These are phyloP conservation scores for Lordiphosa clarofinis DNA, from an alignment of 1,140 invertebrate species.

Conservation along the genomic window DNA sequence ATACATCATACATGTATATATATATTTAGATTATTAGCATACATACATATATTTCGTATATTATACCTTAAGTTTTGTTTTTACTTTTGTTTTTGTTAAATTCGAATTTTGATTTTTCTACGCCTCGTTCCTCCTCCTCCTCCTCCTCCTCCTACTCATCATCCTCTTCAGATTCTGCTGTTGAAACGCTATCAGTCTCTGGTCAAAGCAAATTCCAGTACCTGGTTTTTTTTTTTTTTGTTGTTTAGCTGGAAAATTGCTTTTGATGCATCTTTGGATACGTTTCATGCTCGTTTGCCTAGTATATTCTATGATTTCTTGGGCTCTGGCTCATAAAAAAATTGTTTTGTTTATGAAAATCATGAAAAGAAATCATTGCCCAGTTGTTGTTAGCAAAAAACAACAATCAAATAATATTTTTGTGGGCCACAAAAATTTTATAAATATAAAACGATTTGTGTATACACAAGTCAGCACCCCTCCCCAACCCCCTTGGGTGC, in stretches of 20 bases:
- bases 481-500: not conserved
- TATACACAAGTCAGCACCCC: constrained; percentile 28
- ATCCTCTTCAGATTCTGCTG: constrained; percentile 11
- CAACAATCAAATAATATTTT: constrained; percentile 71
- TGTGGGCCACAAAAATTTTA: constrained; percentile 55
- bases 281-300: constrained; percentile 58
- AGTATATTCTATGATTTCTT: constrained; percentile 27
- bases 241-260: constrained; percentile 46
- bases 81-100: constrained; percentile 59
- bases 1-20: constrained; percentile 31
- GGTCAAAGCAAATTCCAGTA: constrained; percentile 50
- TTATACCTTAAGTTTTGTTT: constrained; percentile 57
- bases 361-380: constrained; percentile 33
- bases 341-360: constrained; percentile 58
- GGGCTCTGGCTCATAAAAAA: constrained; percentile 45
- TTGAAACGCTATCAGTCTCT: constrained; percentile 79
- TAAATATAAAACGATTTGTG: constrained; percentile 58
- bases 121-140: constrained; percentile 35
- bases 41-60: constrained; percentile 32
- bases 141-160: constrained; percentile 22
- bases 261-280: constrained; percentile 78
- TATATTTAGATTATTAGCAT: constrained; percentile 7
- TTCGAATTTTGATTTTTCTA: constrained; percentile 79
- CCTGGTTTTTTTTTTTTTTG: constrained; percentile 15
- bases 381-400: constrained; percentile 19